Evolutionary conservation across 23 tunicate genomes (phyloP).

Genomic region (Corella eumyota): DNA sequence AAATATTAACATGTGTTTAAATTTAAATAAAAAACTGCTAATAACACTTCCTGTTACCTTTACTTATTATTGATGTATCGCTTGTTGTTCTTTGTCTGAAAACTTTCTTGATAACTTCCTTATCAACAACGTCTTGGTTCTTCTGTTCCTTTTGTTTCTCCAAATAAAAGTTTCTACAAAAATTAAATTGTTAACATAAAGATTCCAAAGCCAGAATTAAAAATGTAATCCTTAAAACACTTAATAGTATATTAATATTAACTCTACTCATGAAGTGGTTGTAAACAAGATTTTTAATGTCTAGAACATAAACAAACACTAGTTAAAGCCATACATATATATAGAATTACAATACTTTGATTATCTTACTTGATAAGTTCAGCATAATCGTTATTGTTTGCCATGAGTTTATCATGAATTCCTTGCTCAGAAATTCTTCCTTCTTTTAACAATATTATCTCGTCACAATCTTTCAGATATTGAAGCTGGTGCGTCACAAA

Average conservation of each 20-base stretch:
- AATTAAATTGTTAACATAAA: background rate
- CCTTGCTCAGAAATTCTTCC: constrained; percentile 81
- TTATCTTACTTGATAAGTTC: constrained; percentile 13
- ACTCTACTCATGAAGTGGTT: background rate
- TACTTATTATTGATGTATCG: too few species aligned
- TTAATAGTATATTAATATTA: background rate
- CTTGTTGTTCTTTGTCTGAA: constrained; percentile 15
- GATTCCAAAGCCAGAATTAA: background rate
- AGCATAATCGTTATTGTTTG: constrained; percentile 13
- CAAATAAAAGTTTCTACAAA: constrained; percentile 63
- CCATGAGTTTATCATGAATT: constrained; percentile 69
- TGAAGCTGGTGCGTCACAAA: constrained; percentile 95
- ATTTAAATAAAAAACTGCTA: too few species aligned
- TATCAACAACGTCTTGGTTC: constrained; percentile 25
- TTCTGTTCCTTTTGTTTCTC: constrained; percentile 64
- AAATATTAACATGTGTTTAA: too few species aligned
- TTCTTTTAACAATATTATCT: constrained; percentile 58
- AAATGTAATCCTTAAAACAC: background rate
- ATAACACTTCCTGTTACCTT: too few species aligned
- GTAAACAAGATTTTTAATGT: background rate
- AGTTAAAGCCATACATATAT: too few species aligned
- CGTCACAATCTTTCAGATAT: constrained; percentile 92
- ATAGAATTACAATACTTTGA: background rate
- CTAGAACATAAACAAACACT: background rate
- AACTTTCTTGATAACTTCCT: constrained; percentile 36